phyloP scores from a whole-genome alignment of 2,797 vertebrate species.

The Sebastes trivittatus region DNA sequence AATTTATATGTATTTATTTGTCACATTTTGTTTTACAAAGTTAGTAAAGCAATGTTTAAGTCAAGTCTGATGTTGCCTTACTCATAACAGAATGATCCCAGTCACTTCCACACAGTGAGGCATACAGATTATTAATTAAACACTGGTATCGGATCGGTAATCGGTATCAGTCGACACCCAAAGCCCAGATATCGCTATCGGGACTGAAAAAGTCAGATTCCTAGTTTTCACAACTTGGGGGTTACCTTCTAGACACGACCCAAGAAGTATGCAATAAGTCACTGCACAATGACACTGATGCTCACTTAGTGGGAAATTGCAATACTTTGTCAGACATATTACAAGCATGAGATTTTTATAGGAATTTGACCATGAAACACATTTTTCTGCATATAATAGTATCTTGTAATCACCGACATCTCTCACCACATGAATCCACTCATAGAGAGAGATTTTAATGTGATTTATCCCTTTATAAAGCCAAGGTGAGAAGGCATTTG shows the following conservation, averaged over 20 bases:
- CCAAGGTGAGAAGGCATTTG: conserved; percentile 9
- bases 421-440: conserved; percentile 17
- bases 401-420: conserved; percentile 24
- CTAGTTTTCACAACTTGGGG: too few relatives aligned
- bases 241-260: neutral
- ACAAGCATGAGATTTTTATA: conserved; percentile 9
- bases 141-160: too few relatives aligned
- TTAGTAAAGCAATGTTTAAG: too few relatives aligned
- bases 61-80: too few relatives aligned
- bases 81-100: too few relatives aligned
- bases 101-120: too few relatives aligned
- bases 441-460: conserved; percentile 1
- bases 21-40: too few relatives aligned
- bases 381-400: neutral
- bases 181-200: too few relatives aligned
- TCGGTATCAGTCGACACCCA: too few relatives aligned
- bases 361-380: conserved; percentile 30
- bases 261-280: neutral
- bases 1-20: too few relatives aligned
- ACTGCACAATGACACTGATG: conserved; percentile 31
- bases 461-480: conserved; percentile 20
- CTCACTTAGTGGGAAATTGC: conserved; percentile 24
- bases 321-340: neutral
- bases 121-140: too few relatives aligned
- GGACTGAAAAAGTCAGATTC: too few relatives aligned